Base-by-base conservation (phyloP, 2,888 invertebrate species). In the Hirtodrosophila cameraria region DNA sequence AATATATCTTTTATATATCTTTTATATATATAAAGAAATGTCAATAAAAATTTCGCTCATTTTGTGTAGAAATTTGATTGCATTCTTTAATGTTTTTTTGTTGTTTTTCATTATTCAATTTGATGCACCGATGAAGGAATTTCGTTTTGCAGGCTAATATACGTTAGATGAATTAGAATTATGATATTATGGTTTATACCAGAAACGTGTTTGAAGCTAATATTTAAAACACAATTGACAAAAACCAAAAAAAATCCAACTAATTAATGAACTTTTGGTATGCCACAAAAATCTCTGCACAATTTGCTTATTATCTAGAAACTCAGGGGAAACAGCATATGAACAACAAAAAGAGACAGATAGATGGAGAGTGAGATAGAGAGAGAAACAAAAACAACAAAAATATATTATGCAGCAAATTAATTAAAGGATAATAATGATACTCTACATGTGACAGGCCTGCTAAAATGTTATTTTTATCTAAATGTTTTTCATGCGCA, bases 361-460 rank as follows among this genome's bases (percentile, higher is more conserved):
- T n/a, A n/a, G n/a, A n/a, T n/a, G n/a, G n/a, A n/a, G n/a, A n/a
- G n/a, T n/a, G n/a, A n/a, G n/a, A 42, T 16, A 20, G 11, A 18
- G 8, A 31, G 30, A 36, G 41, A 11, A 16, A 27, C n/a, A 45
- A 55, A 57, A 16, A 13, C 28, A 36, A 54, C 50, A 45, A 73
- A 78, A 76, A 67, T 45, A 67, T 45, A 72, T 48, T 69, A 78
- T 78, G 78, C 79, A 63, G 78, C 57, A 84, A 84, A 80, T 84
- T 80, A 80, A 80, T 80, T 79, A 84, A 84, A 79, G 75, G 63
- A 80, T 81, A 80, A 84, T 82, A 79, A 78, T 65, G 69, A 57
- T 50, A 43, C 50, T 61, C 23, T 20, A 59, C 23, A 30, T 48
- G 43, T 63, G 59, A 61, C 60, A 62, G 68, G 74, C 42, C 30